Evolutionary conservation across 2,113 vertebrate genomes (phyloP).

Genomic region (Lophotis ruficrista): DNA sequence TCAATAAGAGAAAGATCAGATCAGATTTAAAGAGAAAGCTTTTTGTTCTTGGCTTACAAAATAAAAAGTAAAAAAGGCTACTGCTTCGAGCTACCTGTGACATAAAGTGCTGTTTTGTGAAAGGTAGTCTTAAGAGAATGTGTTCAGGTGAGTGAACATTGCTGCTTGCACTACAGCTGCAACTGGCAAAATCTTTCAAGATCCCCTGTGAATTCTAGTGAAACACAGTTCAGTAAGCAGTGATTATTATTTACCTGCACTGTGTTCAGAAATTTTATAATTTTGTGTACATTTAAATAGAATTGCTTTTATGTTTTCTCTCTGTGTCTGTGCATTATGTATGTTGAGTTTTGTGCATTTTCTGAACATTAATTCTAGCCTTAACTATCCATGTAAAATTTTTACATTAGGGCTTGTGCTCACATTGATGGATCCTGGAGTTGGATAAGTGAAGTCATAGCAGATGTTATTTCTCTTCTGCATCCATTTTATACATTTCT

Average conservation of each 20-base stretch:
- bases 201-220: not conserved
- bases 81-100: not conserved
- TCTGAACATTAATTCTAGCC: not conserved
- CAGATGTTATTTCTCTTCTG: not conserved
- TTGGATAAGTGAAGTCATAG: not conserved
- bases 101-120: not conserved
- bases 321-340: not conserved
- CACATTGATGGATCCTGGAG: not conserved
- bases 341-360: not conserved
- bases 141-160: not conserved
- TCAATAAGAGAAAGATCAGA: not conserved
- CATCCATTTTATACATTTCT: not conserved
- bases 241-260: not conserved
- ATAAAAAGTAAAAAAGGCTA: not conserved
- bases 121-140: not conserved
- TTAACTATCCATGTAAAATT: not conserved
- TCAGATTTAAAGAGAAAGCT: not conserved
- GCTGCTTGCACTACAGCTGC: not conserved
- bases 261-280: not conserved
- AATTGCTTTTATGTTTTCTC: not conserved
- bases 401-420: not conserved
- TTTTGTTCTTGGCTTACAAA: not conserved
- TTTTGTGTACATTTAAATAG: not conserved
- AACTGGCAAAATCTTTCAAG: not conserved
- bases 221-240: not conserved